These are phyloP conservation scores for Caretta caretta DNA, from an alignment of 2,113 vertebrate species.

Conservation along the genomic window DNA sequence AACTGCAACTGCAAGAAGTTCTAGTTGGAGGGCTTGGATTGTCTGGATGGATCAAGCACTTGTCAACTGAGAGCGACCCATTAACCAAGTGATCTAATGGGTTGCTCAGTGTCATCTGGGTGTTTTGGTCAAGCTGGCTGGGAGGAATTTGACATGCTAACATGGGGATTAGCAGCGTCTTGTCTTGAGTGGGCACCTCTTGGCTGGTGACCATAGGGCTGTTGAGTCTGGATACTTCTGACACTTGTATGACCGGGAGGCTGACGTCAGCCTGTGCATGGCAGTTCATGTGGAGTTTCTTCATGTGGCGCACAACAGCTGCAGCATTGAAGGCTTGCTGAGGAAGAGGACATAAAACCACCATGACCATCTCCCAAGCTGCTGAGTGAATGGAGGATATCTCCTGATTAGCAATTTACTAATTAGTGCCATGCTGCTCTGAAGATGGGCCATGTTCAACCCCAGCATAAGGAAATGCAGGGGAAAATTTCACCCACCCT, in stretches of 20 bases:
- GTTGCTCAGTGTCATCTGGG: neutral
- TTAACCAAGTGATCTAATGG: slow-evolving; percentile 35
- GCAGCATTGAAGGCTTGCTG: slow-evolving; percentile 92
- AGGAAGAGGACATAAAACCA: neutral
- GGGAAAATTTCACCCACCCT: neutral
- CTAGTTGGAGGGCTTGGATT: slow-evolving; percentile 53
- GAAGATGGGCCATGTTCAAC: rapidly evolving
- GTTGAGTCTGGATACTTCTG: slow-evolving; percentile 54
- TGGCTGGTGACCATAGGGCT: slow-evolving; percentile 9
- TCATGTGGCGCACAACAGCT: slow-evolving; percentile 89
- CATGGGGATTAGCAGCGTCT: neutral
- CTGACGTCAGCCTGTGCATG: slow-evolving; percentile 40
- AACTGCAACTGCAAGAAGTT: slow-evolving; percentile 74
- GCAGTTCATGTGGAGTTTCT: slow-evolving; percentile 86
- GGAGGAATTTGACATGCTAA: neutral
- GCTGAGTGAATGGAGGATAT: rapidly evolving
- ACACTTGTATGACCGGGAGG: slow-evolving; percentile 15
- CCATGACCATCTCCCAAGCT: rapidly evolving
- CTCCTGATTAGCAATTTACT: rapidly evolving
- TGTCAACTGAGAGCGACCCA: neutral
- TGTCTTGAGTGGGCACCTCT: neutral
- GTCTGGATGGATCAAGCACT: slow-evolving; percentile 45
- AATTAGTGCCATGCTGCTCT: rapidly evolving
- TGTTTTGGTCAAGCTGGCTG: neutral
- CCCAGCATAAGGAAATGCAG: neutral